Percentiles rank a stretch among this genome's conserved stretches.
These are phyloP conservation scores for Myotis yumanensis DNA, from an alignment of 2,113 vertebrate species.

Conservation along the genomic window DNA sequence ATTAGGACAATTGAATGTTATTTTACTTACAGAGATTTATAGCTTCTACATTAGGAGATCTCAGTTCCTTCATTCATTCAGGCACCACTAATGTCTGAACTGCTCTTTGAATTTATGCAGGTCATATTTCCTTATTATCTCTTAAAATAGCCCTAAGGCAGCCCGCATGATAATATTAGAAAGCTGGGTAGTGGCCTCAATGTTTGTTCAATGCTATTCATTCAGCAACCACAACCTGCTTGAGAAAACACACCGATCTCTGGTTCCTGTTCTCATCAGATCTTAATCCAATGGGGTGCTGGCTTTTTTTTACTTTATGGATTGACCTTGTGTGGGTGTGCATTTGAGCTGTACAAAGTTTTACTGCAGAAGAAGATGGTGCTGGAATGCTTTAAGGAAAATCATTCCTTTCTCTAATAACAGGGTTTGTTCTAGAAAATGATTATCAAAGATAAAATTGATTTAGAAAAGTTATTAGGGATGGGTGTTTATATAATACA, in stretches of 20 bases:
- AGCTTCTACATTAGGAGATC: not conserved
- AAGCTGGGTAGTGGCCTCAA: not conserved
- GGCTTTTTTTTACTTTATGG: not conserved
- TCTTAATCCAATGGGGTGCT: not conserved
- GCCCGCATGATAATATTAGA: not conserved
- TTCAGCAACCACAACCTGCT: not conserved
- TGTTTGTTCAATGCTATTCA: conserved; percentile 9
- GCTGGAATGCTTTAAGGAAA: not conserved
- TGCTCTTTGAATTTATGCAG: conserved; percentile 40
- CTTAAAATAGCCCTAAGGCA: conserved; percentile 29
- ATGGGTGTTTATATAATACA: not conserved
- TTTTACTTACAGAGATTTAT: conserved; percentile 47
- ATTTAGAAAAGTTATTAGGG: conserved; percentile 15
- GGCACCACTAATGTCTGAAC: conserved; percentile 29
- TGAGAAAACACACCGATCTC: not conserved
- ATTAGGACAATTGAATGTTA: conserved; percentile 10
- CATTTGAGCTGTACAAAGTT: not conserved
- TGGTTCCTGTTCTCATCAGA: not conserved
- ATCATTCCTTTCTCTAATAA: not conserved
- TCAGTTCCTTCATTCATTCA: conserved; percentile 33
- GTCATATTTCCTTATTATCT: conserved; percentile 38
- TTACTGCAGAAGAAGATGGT: not conserved
- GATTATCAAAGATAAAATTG: not conserved
- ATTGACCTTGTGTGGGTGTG: not conserved
- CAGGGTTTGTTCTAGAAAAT: not conserved